Evolutionary conservation across 1,140 invertebrate genomes (phyloP), one percentile per base, ranked within the genome.

Genomic region (Orius insidiosus): DNA sequence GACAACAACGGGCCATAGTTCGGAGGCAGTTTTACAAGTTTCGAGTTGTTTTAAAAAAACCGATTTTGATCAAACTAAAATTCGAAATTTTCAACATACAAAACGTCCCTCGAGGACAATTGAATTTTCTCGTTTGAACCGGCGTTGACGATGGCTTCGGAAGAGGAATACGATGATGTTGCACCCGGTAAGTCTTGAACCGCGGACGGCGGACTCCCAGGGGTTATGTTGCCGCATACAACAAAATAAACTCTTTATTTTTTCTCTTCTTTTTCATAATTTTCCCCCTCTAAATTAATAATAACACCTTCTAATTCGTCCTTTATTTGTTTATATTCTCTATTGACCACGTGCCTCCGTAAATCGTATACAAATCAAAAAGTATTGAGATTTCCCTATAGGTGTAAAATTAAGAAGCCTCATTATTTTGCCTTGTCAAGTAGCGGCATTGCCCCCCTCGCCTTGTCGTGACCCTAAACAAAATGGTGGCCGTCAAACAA

Each of bases 111-210:
- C 24, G 24, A 3, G 24, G 24, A 24, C 24, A 24, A 24, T 24
- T 24, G 24, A 24, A 24, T 7, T 4, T 24, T 24, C 24, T 3
- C 24, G 3, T 24, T 24, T 4, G 24, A 24, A 4, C 24, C 3
- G 24, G 24, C 24, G 7, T 24, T 39, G 39, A 32, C 51, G 33
- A 80, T 82, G 78, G 78, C 78, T 58, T 82, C 78, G 49, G 78
- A 80, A 59, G 78, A 80, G 55, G 77, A 80, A 67, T 68, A 80
- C 56, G 78, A 80, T 57, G 78, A 79, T 57, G 77, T 69, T 61
- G 80, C 74, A 60, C 76, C 75, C 70, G 78, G 78, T 82, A 71
- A 79, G 73, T 46, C 14, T 32, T 18, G 8, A 24, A 41, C 31
- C 33, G 33, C 46, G 45, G 45, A 37, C 47, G 46, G 49, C 19